A percentile compares a stretch with the other conserved stretches of the same genome.
These are phyloP conservation scores for Camptogramma bilineatum DNA, from an alignment of 2,888 invertebrate genomes.

Conservation along the genomic window DNA sequence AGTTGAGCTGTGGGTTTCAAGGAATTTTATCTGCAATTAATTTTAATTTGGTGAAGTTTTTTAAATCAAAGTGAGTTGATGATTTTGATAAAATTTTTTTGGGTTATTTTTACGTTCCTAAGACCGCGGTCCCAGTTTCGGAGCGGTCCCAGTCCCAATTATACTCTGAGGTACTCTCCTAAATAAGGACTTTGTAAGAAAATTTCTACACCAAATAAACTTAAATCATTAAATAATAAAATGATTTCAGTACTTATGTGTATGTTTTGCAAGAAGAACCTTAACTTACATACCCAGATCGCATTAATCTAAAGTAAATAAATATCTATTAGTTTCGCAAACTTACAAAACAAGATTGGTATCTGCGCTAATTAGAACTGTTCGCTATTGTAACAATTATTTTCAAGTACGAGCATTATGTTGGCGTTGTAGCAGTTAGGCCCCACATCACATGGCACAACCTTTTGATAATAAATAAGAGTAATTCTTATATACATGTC, in stretches of 20 bases:
- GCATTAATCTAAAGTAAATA: conserved; percentile 25
- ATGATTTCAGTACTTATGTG: neutral
- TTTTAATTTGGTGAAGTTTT: no score
- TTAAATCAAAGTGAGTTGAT: no score
- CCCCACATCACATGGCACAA: neutral
- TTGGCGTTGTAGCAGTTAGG: neutral
- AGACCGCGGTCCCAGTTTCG: no score
- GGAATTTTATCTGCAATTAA: no score
- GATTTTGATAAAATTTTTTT: no score
- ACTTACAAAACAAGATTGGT: conserved; percentile 30
- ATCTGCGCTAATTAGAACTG: conserved; percentile 22
- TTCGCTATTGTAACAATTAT: conserved; percentile 21
- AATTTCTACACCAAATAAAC: no score
- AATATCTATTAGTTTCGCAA: conserved; percentile 30
- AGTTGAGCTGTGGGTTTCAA: no score
- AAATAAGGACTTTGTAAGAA: no score
- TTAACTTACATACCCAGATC: conserved; percentile 7
- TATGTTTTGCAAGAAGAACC: neutral
- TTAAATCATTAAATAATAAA: neutral
- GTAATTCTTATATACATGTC: no score
- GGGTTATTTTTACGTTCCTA: no score
- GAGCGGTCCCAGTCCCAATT: no score
- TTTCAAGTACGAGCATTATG: conserved; percentile 1
- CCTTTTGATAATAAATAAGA: neutral
- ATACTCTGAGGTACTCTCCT: no score